These are phyloP conservation scores for Saccostrea echinata DNA, from an alignment of 1,140 invertebrate species.

Conservation along the genomic window DNA sequence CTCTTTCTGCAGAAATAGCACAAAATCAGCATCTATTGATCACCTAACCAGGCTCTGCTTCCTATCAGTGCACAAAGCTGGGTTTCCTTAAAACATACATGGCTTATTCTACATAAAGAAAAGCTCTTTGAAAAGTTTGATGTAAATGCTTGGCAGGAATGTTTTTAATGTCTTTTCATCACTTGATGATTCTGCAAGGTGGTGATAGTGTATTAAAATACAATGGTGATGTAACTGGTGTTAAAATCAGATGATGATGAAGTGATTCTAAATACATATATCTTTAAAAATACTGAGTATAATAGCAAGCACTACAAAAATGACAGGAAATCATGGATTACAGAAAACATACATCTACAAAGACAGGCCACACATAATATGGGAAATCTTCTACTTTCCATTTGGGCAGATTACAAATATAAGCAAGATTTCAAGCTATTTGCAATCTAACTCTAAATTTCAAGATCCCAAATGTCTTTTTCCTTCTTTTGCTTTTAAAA, in stretches of 20 bases:
- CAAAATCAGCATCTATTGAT: background rate
- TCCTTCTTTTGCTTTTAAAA: background rate
- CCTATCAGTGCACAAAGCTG: background rate
- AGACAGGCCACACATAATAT: background rate
- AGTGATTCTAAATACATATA: background rate
- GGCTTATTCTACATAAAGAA: background rate
- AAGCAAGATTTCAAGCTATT: no score
- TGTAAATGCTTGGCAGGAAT: background rate
- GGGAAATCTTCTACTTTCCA: background rate
- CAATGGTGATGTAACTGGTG: background rate
- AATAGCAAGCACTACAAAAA: background rate
- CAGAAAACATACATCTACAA: background rate
- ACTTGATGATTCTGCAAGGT: background rate
- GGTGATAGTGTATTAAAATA: background rate
- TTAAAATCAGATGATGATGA: background rate
- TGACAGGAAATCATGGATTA: background rate
- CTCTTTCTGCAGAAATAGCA: background rate
- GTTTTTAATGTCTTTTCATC: background rate
- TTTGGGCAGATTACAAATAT: background rate
- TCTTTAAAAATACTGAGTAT: background rate
- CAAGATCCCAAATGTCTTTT: background rate
- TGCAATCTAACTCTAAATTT: no score
- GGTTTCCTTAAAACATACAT: background rate
- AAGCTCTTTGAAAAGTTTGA: background rate
- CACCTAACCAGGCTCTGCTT: background rate